Conservation (phyloP, 2,888 invertebrate species). For the Lepidocyrtinus sp. region DNA sequence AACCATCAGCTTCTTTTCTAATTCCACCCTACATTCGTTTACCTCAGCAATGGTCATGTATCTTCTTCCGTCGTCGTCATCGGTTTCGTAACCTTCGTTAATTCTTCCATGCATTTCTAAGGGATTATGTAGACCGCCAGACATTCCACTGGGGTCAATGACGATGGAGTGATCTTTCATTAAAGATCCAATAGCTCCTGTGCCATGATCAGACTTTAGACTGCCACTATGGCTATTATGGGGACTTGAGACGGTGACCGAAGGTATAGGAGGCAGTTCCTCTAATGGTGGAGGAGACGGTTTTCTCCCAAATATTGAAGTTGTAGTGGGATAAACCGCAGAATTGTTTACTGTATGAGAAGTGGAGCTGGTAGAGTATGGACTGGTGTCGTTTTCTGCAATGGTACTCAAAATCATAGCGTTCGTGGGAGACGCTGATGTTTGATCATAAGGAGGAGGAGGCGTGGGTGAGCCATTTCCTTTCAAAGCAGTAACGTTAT, state of each 20-base stretch:
- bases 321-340: conserved; percentile 65
- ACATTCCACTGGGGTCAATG: not conserved
- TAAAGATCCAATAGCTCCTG: not conserved
- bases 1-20: conserved; percentile 37
- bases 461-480: conserved; percentile 14
- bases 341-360: conserved; percentile 54
- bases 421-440: conserved; percentile 28
- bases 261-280: conserved; percentile 64
- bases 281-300: conserved; percentile 66
- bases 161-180: not conserved
- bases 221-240: conserved; percentile 35
- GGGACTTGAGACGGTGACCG: conserved; percentile 21
- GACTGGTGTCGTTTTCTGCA: conserved; percentile 85
- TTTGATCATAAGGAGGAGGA: conserved; percentile 40
- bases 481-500: not conserved
- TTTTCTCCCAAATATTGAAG: conserved; percentile 64
- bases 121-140: not conserved
- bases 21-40: conserved; percentile 55
- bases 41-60: conserved; percentile 69
- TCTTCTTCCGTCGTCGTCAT: conserved; percentile 54
- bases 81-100: conserved; percentile 53
- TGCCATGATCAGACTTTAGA: conserved; percentile 31
- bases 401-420: conserved; percentile 55
- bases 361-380: conserved; percentile 75
- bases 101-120: conserved; percentile 25